phyloP scores from a whole-genome alignment of 2,888 invertebrate species.

The Scelioninae gen. 1 region DNA sequence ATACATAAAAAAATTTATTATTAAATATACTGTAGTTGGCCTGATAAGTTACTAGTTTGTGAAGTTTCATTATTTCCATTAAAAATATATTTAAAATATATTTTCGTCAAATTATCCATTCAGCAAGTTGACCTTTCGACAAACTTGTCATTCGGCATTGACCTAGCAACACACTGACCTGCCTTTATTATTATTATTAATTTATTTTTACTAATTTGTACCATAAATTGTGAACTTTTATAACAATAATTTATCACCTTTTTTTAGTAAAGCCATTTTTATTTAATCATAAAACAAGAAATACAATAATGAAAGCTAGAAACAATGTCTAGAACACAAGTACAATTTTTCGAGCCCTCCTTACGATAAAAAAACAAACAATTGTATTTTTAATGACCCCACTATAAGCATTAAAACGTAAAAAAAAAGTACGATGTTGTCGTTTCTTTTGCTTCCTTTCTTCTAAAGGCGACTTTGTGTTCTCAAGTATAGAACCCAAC shows the following conservation, averaged over 20 bases:
- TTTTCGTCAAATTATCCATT: too few species aligned
- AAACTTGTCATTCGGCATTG: too few species aligned
- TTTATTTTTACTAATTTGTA: too few species aligned
- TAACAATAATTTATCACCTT: background rate
- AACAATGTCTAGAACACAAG: conserved; percentile 8
- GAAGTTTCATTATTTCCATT: too few species aligned
- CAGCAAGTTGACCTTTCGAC: too few species aligned
- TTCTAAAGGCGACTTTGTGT: conserved; percentile 16
- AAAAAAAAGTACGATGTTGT: conserved; percentile 10
- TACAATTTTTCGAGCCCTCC: conserved; percentile 16
- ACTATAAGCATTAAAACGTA: conserved; percentile 8
- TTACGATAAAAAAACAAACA: conserved; percentile 26
- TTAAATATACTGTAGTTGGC: too few species aligned
- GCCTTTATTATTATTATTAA: too few species aligned
- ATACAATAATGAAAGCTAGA: background rate
- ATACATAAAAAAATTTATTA: too few species aligned
- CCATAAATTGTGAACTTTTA: too few species aligned
- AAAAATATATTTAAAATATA: too few species aligned
- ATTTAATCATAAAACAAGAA: background rate
- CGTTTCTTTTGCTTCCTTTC: conserved; percentile 4
- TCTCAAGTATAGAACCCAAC: conserved; percentile 13
- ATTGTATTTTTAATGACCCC: conserved; percentile 22
- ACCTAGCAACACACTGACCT: too few species aligned
- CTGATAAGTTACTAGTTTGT: too few species aligned
- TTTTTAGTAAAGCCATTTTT: background rate